Percentiles rank a stretch among this genome's conserved stretches.
Evolutionary conservation across 2,797 vertebrate species (phyloP).

Genomic region (Molossus molossus): DNA sequence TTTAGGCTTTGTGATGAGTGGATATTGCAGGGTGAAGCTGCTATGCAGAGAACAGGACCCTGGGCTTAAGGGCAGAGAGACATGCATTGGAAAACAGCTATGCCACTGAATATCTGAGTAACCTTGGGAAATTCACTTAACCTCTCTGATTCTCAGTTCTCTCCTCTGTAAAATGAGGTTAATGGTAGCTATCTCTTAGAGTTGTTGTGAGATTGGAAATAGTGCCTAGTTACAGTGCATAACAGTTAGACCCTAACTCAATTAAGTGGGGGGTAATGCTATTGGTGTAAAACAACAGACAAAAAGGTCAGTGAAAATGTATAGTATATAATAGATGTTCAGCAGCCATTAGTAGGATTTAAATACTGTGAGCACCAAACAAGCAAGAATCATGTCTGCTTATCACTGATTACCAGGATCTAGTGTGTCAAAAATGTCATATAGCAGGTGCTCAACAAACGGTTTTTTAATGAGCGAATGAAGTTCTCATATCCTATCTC

Average conservation of each 20-base stretch:
- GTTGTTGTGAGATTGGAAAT: conserved; percentile 2
- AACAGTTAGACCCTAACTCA: neutral
- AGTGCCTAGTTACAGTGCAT: neutral
- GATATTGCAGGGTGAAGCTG: neutral
- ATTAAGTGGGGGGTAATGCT: neutral
- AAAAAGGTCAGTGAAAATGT: neutral
- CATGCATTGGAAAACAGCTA: neutral
- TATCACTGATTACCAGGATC: neutral
- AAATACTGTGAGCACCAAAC: neutral
- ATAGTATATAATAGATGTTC: neutral
- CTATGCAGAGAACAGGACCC: neutral
- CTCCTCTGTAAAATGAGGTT: neutral
- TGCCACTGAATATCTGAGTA: neutral
- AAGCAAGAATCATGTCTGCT: neutral
- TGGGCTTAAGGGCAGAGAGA: neutral
- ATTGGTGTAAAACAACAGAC: neutral
- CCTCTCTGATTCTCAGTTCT: neutral
- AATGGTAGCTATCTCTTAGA: neutral
- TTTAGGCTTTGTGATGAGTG: neutral
- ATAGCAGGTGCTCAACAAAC: neutral
- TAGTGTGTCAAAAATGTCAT: neutral
- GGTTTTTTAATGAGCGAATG: neutral
- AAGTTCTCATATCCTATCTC: neutral
- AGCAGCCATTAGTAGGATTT: neutral
- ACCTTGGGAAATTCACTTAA: neutral